Evolutionary conservation across 2,888 invertebrate genomes (phyloP), one percentile per base, ranked within the genome.

Genomic region (Ochropleura leucogaster): DNA sequence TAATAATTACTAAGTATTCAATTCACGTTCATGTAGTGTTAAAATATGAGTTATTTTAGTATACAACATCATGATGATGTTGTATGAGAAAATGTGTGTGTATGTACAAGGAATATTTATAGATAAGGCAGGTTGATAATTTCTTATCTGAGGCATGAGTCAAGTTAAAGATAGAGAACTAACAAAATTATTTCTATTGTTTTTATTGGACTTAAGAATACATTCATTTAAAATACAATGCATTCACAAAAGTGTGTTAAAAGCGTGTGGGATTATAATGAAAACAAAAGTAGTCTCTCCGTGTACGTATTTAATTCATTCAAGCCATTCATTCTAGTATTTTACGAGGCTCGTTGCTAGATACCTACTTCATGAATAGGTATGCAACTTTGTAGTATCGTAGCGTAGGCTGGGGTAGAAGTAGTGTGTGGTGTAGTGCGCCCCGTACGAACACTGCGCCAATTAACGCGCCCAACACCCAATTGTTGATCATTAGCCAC

Each of bases 401-500:
- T 65, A 51, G 42, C 55, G 72, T 77, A 74, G 47, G 64, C 47
- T 16, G 62, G 64, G 63, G 68, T 68, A 14, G 63, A 80, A 53
- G 40, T 57, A 46, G 49, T 78, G 66, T n/a, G 20, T 60, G 57
- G 46, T 71, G 60, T 47, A 10, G 57, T 40, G 60, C 70, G 66
- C 80, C 84, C 80, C 81, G 68, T 83, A 69, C 69, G 74, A 73
- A 81, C 81, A 83, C 53, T 68, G 57, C 46, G 79, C 87, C 92
- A 92, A 95, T 94, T 92, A 92, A 91, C 89, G 85, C 92, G 83
- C 85, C 90, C 89, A 90, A 89, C 93, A 93, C 90, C 92, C 95
- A 96, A 96, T 96, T 95, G 95, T 94, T 94, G 95, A 95, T 96
- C 95, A 96, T 96, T 96, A 96, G 95, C 93, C 92, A 94, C 94